Conservation (phyloP, 2,113 vertebrate genomes). For the Phalacrocorax carbo region DNA sequence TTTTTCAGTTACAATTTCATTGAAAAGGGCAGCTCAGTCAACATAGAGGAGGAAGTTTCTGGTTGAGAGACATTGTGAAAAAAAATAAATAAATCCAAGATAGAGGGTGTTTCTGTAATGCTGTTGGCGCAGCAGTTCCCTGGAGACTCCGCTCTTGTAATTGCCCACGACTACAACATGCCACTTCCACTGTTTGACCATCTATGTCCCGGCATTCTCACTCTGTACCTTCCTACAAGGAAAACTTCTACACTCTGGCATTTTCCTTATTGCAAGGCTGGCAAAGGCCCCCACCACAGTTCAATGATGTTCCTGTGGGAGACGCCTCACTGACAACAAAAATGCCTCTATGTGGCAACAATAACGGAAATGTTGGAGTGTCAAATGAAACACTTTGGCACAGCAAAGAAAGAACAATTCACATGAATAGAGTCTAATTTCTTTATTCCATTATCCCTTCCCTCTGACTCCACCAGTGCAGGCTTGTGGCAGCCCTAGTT, state of each 20-base stretch:
- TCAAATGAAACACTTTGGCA: no score
- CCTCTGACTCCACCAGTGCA: background rate
- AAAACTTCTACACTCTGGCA: background rate
- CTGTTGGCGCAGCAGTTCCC: background rate
- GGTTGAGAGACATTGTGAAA: background rate
- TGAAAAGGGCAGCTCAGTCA: background rate
- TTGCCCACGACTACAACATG: background rate
- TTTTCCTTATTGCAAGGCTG: background rate
- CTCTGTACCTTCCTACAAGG: background rate
- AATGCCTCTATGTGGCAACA: background rate
- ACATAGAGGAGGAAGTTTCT: background rate
- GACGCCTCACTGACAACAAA: background rate
- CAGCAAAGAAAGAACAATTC: background rate
- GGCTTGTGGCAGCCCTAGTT: background rate
- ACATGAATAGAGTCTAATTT: background rate
- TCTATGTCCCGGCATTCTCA: background rate
- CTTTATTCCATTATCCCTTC: background rate
- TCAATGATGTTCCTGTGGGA: background rate
- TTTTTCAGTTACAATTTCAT: background rate
- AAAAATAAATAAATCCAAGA: background rate
- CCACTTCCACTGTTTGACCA: background rate
- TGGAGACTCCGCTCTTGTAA: background rate
- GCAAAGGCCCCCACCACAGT: background rate
- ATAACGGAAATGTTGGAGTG: background rate
- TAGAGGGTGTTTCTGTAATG: accelerated